Evolutionary conservation across 2,797 vertebrate genomes (phyloP).

Genomic region (Rhinella marina): DNA sequence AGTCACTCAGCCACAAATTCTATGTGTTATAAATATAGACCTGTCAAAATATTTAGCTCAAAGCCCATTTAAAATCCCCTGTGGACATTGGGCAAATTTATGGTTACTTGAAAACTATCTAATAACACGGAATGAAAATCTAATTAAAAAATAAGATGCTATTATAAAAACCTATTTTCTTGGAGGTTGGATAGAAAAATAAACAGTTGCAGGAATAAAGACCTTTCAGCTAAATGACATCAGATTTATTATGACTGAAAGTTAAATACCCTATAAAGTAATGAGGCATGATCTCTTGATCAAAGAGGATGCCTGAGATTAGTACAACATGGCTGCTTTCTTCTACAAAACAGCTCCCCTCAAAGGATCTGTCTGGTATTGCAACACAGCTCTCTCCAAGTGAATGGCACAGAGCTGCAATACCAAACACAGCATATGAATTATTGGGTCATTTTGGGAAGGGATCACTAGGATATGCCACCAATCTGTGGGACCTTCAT

Average conservation of each 20-base stretch:
- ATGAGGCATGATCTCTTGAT: not conserved
- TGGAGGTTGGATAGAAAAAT: constrained; percentile 26
- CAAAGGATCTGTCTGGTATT: too few relatives aligned
- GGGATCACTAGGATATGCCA: too few relatives aligned
- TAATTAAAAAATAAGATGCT: constrained; percentile 41
- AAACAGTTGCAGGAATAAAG: constrained; percentile 41
- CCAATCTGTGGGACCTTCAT: too few relatives aligned
- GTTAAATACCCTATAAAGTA: not conserved
- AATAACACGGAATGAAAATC: constrained; percentile 17
- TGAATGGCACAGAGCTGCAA: too few relatives aligned
- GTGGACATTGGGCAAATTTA: not conserved
- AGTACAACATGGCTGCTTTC: not conserved
- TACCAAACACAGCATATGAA: too few relatives aligned
- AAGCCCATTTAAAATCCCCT: constrained; percentile 11
- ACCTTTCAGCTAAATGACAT: constrained; percentile 27
- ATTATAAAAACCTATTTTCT: constrained; percentile 4
- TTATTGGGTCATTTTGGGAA: too few relatives aligned
- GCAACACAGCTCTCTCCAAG: too few relatives aligned
- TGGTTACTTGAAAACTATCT: constrained; percentile 22
- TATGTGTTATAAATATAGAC: constrained; percentile 6
- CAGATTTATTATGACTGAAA: constrained; percentile 24
- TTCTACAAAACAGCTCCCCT: too few relatives aligned
- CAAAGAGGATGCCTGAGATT: not conserved
- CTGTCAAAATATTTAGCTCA: constrained; percentile 34
- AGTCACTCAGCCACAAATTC: not conserved